Evolutionary conservation across 2,888 invertebrate species (phyloP).

Genomic region (Brachypterus glaber): DNA sequence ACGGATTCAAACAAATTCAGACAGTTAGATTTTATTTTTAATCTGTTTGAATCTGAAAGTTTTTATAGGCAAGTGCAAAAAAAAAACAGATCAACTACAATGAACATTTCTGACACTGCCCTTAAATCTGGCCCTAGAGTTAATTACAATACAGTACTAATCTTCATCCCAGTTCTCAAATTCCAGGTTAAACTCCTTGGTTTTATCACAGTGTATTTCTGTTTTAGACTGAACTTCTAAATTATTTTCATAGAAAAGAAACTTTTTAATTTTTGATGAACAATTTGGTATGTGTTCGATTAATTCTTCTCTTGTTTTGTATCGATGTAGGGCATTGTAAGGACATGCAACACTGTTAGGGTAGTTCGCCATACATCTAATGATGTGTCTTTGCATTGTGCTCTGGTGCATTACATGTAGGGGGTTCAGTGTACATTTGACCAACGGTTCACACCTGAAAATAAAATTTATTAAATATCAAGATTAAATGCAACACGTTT

Average conservation of each 20-base stretch:
- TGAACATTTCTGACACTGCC: too few relatives aligned
- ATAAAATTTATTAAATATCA: background rate
- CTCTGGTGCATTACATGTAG: constrained; percentile 28
- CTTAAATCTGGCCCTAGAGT: too few relatives aligned
- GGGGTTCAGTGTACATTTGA: constrained; percentile 33
- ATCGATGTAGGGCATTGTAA: constrained; percentile 34
- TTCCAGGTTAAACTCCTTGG: constrained; percentile 22
- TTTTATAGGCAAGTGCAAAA: too few relatives aligned
- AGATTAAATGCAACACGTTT: background rate
- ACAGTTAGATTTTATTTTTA: too few relatives aligned
- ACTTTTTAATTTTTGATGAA: constrained; percentile 18
- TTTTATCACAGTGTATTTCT: constrained; percentile 19
- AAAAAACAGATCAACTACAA: too few relatives aligned
- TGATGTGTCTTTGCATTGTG: constrained; percentile 33
- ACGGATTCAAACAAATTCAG: too few relatives aligned
- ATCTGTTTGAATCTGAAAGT: too few relatives aligned
- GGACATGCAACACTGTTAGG: constrained; percentile 32
- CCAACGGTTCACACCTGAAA: constrained; percentile 5
- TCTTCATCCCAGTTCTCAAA: constrained; percentile 28
- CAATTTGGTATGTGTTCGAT: constrained; percentile 30
- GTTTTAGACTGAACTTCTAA: constrained; percentile 7
- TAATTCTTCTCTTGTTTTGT: constrained; percentile 25
- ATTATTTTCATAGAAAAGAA: constrained; percentile 7
- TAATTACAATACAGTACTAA: too few relatives aligned
- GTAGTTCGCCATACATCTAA: constrained; percentile 35